Evolutionary conservation across 2,888 invertebrate genomes (phyloP), one percentile per base, ranked within the genome.

Genomic region (Sceliomorpha sp.): DNA sequence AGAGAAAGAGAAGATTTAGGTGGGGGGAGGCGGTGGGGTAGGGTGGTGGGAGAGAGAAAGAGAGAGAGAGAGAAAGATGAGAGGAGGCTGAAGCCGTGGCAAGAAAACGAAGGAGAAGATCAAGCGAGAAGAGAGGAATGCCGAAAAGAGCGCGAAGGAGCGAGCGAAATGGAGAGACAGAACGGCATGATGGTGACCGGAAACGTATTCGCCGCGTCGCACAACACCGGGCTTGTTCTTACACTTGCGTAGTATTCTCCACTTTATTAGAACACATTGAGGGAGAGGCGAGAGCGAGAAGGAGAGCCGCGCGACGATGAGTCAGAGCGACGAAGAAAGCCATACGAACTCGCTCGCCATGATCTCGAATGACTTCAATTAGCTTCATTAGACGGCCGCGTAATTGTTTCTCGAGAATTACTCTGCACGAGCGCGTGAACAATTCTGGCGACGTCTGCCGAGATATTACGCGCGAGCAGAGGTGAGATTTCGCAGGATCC

Each of bases 311-410:
- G 50, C 40, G 55, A n/a, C 24, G 12, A 40, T 63, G 63, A 63
- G 40, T 63, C 63, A 63, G 34, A 45, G 50, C 51, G 63, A 48
- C 36, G 40, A 47, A 55, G 27, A 39, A 44, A 56, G 56, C 48
- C 50, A 13, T 44, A 66, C 69, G 47, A 70, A 67, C 63, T 69
- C 77, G 72, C 77, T 82, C 79, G 73, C 81, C 81, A 80, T 80
- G 82, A 85, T 84, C 84, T 82, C 82, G 78, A 86, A 85, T 84
- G 85, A 80, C 80, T 84, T 85, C 85, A 87, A 87, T 87, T 85
- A 87, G 75, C 80, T 79, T 82, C 79, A 80, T 84, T 82, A 82
- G 82, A 74, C 77, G 70, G 73, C 70, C 74, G 60, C 42, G 73
- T 81, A 85, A 86, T 87, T 87, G 84, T 86, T 87, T 83, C 86